Evolutionary conservation across 2,797 vertebrate species (phyloP).

Genomic region (Gymnoscopelus braueri): DNA sequence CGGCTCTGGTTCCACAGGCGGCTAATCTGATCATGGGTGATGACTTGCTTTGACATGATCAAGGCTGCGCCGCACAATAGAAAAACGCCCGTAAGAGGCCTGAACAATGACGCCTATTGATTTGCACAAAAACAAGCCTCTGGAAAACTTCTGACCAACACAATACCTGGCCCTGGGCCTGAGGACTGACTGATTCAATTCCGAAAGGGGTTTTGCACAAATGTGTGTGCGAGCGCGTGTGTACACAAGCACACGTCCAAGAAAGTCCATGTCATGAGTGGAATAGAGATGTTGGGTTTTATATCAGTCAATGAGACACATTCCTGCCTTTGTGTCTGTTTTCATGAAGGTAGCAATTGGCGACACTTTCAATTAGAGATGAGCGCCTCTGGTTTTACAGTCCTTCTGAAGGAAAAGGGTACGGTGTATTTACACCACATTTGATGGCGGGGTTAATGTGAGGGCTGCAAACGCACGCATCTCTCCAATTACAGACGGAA

Average conservation of each 20-base stretch:
- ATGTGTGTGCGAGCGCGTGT: slow-evolving; percentile 3
- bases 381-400: slow-evolving; percentile 61
- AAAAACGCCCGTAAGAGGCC: slow-evolving; percentile 27
- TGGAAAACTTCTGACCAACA: slow-evolving; percentile 43
- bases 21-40: slow-evolving; percentile 13
- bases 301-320: slow-evolving; percentile 53
- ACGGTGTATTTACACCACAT: slow-evolving; percentile 61
- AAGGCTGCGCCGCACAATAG: slow-evolving; percentile 27
- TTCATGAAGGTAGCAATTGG: slow-evolving; percentile 69
- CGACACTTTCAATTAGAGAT: slow-evolving; percentile 73
- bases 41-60: slow-evolving; percentile 26
- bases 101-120: slow-evolving; percentile 50
- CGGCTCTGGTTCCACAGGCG: slow-evolving; percentile 18
- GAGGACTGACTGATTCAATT: slow-evolving; percentile 18
- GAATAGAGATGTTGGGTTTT: slow-evolving; percentile 50
- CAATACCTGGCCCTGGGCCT: slow-evolving; percentile 51
- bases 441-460: slow-evolving; percentile 74
- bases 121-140: slow-evolving; percentile 48
- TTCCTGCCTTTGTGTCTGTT: slow-evolving; percentile 39
- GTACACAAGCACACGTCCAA: slow-evolving; percentile 33
- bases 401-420: slow-evolving; percentile 60
- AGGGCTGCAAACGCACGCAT: slow-evolving; percentile 65
- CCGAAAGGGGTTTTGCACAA: background rate
- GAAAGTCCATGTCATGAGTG: slow-evolving; percentile 38
- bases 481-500: slow-evolving; percentile 68